phyloP scores from a whole-genome alignment of 2,888 invertebrate genomes.

The Agrotis exclamationis region DNA sequence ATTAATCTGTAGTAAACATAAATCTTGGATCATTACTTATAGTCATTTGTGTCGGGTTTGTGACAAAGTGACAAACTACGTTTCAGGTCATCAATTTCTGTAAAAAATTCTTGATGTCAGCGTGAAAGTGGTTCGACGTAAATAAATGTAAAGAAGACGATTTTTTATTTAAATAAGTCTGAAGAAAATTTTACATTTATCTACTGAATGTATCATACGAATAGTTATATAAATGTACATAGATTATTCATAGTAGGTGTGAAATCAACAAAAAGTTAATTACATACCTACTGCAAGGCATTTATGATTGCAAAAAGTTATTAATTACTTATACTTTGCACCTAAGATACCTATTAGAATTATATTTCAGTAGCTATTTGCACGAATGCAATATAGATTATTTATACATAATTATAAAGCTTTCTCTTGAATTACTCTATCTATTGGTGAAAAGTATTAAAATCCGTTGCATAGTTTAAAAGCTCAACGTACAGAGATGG shows the following conservation, averaged over 20 bases:
- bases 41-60: constrained; percentile 49
- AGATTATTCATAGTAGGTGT: neutral
- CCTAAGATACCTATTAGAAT: neutral
- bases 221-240: too few species aligned
- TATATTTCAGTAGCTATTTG: too few species aligned
- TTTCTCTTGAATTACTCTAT: too few species aligned
- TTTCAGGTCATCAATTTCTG: constrained; percentile 40
- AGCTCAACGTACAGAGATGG: too few species aligned
- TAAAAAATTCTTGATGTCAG: constrained; percentile 50
- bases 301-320: neutral
- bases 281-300: neutral
- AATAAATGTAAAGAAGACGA: constrained; percentile 39
- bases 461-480: too few species aligned
- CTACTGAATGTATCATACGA: neutral
- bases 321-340: neutral
- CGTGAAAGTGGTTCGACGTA: constrained; percentile 41
- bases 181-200: constrained; percentile 1
- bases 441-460: too few species aligned
- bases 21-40: constrained; percentile 57
- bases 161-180: constrained; percentile 39
- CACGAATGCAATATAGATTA: too few species aligned
- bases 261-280: neutral
- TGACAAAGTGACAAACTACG: constrained; percentile 54
- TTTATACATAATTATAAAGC: too few species aligned
- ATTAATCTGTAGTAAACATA: constrained; percentile 64